phyloP scores from a whole-genome alignment of 2,888 invertebrate species.

The Mactromeris polynyma region DNA sequence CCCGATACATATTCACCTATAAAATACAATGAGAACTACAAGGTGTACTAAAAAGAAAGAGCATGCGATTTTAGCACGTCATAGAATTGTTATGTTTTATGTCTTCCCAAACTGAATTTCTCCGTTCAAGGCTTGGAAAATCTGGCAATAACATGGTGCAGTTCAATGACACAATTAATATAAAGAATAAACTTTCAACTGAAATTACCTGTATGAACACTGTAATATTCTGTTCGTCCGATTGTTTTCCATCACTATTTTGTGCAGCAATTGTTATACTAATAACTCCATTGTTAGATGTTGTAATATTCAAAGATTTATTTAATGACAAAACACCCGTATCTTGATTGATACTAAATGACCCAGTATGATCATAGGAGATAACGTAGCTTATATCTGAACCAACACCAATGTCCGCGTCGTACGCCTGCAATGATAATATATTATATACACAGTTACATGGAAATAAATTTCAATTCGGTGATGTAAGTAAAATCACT shows the following conservation, averaged over 20 bases:
- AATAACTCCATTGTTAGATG: background rate
- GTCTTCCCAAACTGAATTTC: too few species aligned
- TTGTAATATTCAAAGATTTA: background rate
- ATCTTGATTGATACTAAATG: background rate
- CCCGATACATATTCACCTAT: too few species aligned
- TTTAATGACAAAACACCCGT: background rate
- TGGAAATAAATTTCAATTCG: background rate
- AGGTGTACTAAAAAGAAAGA: too few species aligned
- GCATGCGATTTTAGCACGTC: too few species aligned
- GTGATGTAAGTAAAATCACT: too few species aligned
- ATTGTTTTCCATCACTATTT: background rate
- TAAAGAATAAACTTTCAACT: background rate
- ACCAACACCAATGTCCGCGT: background rate
- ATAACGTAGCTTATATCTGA: background rate
- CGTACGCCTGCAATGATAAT: constrained; percentile 4
- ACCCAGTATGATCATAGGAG: background rate
- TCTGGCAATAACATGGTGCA: too few species aligned
- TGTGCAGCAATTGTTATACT: background rate
- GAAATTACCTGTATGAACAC: background rate
- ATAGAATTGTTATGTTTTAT: too few species aligned
- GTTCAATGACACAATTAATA: too few species aligned
- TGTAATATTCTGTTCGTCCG: background rate
- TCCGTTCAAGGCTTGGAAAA: too few species aligned
- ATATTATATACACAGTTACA: background rate
- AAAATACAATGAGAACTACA: too few species aligned